A percentile compares a stretch with the other conserved stretches of the same genome.
phyloP scores from a whole-genome alignment of 2,113 vertebrate species.

The Chamaetylas fuelleborni region DNA sequence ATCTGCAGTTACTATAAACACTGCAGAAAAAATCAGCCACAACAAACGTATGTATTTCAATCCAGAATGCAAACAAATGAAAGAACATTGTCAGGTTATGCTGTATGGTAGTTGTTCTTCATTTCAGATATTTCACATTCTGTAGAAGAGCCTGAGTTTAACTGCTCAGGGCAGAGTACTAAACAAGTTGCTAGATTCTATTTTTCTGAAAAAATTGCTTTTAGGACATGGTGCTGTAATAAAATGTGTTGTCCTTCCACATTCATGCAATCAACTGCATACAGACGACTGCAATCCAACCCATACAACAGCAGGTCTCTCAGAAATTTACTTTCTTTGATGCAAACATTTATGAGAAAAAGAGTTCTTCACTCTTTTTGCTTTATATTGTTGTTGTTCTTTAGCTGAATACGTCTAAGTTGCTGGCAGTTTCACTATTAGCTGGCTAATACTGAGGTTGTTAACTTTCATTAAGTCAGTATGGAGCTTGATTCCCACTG shows the following conservation, averaged over 20 bases:
- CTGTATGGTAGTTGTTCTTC: not conserved
- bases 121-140: not conserved
- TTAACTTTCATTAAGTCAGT: not conserved
- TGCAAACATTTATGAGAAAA: not conserved
- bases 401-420: not conserved
- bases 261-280: not conserved
- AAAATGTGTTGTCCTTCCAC: not conserved
- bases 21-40: not conserved
- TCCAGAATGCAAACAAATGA: not conserved
- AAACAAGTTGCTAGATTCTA: not conserved
- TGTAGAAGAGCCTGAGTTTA: not conserved
- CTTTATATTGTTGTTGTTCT: not conserved
- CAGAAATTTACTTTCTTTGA: not conserved
- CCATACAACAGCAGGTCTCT: not conserved
- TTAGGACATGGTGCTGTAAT: not conserved
- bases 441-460: not conserved
- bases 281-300: not conserved
- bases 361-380: not conserved
- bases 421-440: not conserved
- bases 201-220: not conserved
- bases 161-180: not conserved
- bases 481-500: not conserved
- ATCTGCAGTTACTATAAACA: not conserved
- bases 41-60: not conserved
- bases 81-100: not conserved